These are phyloP conservation scores for Dolichomitus sp. DNA, from an alignment of 2,888 invertebrate species.

Conservation along the genomic window DNA sequence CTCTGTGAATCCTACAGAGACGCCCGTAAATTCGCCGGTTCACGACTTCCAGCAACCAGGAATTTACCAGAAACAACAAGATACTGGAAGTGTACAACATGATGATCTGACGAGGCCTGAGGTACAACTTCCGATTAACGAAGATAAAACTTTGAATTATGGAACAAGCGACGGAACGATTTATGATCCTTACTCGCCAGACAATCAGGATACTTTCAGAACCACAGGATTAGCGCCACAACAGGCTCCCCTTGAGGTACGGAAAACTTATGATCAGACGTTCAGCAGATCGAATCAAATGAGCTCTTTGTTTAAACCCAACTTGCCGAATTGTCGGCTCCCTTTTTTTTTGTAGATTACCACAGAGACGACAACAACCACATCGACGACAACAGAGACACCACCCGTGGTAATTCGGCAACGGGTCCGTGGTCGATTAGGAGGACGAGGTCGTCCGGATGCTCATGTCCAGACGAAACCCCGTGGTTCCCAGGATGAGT, in stretches of 20 bases:
- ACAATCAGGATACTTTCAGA: conserved; percentile 22
- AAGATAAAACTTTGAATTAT: conserved; percentile 38
- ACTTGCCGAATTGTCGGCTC: neutral
- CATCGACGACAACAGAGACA: conserved; percentile 75
- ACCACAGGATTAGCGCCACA: conserved; percentile 23
- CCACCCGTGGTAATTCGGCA: conserved; percentile 79
- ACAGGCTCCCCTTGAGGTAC: conserved; percentile 60
- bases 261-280: neutral
- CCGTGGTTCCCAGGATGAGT: conserved; percentile 81
- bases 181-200: conserved; percentile 53
- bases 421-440: conserved; percentile 77
- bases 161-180: conserved; percentile 16
- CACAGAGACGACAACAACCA: conserved; percentile 68
- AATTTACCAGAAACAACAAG: conserved; percentile 49
- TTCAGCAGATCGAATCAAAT: neutral
- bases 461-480: conserved; percentile 81
- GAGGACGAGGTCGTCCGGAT: conserved; percentile 78
- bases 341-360: conserved; percentile 30
- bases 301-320: neutral
- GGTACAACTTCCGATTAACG: conserved; percentile 20
- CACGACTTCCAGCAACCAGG: conserved; percentile 59
- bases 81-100: neutral
- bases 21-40: conserved; percentile 55
- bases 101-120: conserved; percentile 15
- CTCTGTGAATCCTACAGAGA: conserved; percentile 43